phyloP scores from a whole-genome alignment of 1,140 invertebrate species.

The Monomorium pharaonis region DNA sequence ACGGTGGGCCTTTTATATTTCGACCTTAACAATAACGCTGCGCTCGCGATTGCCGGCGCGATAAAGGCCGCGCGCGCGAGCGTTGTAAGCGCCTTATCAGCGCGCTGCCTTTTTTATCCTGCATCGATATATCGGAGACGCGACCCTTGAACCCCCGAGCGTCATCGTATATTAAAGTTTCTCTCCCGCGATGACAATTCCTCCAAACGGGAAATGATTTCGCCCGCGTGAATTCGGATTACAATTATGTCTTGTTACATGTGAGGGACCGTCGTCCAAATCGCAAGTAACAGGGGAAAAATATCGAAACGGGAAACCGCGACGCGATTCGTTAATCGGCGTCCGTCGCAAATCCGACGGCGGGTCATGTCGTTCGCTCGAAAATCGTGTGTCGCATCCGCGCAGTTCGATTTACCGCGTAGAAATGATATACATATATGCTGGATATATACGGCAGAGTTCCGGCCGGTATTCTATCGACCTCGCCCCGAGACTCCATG shows the following conservation, averaged over 20 bases:
- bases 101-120: conserved; percentile 18
- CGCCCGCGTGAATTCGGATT: background rate
- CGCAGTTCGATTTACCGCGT: background rate
- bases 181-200: background rate
- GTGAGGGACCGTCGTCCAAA: background rate
- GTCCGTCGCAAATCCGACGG: background rate
- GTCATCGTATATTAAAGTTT: too few relatives aligned
- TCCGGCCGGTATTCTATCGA: background rate
- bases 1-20: conserved; percentile 13
- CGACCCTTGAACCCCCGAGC: conserved; percentile 39
- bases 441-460: background rate
- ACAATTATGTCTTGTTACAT: background rate
- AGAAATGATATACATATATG: too few relatives aligned
- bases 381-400: conserved; percentile 16
- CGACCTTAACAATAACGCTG: conserved; percentile 9
- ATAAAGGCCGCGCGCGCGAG: background rate
- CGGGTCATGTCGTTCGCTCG: background rate
- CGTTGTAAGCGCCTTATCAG: background rate
- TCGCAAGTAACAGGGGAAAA: background rate
- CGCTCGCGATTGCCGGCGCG: background rate
- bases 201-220: background rate
- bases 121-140: background rate
- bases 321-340: background rate
- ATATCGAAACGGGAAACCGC: background rate
- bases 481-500: background rate